Percentiles rank a stretch among this genome's conserved stretches.
Conservation (phyloP, 2,113 vertebrate species). For the Anhinga anhinga region DNA sequence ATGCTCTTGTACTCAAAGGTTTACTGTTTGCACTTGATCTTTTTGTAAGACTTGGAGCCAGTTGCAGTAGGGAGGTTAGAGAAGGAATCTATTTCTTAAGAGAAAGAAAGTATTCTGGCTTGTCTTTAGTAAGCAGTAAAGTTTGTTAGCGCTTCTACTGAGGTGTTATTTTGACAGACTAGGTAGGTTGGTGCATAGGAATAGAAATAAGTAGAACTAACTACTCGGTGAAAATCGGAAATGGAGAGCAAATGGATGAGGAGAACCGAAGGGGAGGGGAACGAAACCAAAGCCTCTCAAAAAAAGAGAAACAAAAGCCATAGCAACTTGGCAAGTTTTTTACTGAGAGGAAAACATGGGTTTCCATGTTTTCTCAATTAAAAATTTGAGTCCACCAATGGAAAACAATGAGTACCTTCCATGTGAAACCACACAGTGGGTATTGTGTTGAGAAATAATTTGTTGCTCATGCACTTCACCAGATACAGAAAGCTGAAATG, state of each 20-base stretch:
- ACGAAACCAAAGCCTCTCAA: background rate
- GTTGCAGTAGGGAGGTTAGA: background rate
- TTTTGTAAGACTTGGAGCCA: background rate
- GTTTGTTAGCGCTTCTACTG: background rate
- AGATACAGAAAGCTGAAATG: background rate
- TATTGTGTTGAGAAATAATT: background rate
- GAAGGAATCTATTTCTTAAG: background rate
- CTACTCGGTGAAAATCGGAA: background rate
- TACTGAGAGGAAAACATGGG: background rate
- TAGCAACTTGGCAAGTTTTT: background rate
- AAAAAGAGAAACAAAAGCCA: background rate
- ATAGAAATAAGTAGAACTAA: background rate
- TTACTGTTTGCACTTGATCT: background rate
- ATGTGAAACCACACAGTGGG: background rate
- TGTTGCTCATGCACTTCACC: background rate
- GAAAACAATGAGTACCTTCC: background rate
- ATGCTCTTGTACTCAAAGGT: background rate
- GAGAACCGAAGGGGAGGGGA: background rate
- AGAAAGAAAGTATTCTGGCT: background rate
- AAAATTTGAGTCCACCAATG: background rate
- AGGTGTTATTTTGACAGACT: background rate
- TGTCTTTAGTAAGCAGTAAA: background rate
- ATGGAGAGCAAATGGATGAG: background rate
- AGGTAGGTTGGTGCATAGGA: background rate
- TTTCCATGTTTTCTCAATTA: background rate